Evolutionary conservation across 2,113 vertebrate genomes (phyloP), one percentile per base, ranked within the genome.

Genomic region (Cyphomyrus plagiostoma): DNA sequence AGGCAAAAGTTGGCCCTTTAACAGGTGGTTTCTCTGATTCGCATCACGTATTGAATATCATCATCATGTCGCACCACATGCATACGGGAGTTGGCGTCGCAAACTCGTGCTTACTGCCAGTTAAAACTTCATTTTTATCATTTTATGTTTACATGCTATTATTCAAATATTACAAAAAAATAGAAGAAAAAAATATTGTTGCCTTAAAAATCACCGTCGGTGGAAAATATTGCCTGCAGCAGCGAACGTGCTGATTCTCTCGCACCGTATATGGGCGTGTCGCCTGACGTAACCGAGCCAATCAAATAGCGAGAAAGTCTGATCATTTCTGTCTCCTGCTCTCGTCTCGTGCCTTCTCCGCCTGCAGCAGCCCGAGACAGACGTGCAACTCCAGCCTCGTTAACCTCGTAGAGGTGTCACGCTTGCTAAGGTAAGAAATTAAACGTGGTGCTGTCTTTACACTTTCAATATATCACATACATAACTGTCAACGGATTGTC

Each of bases 191-290:
- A 80, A 46, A 85, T 48, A 45, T 3, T 1, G 23, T n/a, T 85
- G 9, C 82, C 35, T 19, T 49, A 85, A 49, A 48, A 42, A 21
- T 13, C 17, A 85, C 19, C 45, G 3, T 35, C 50, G 10, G 26
- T 21, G n/a, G 86, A 26, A 86, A 50, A 49, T 15, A 86, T 49
- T 50, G 45, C 3, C 83, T 19, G 83, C 26, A 50, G 21, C 11
- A 21, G 83, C 13, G 50, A 88, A 88, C 88, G 66, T 88, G 88
- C 88, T 23, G 23, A 23, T 17, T 49, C 88, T 26, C 66, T 50
- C 46, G 66, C 66, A 26, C 66, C 88, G 13, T 77, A 77, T 88
- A 30, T 77, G 66, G 88, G 88, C 46, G 62, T 48, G 62, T 77
- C 88, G 66, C 11, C 17, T 88, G 46, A 77, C 23, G 88, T 48